Evolutionary conservation across 1,140 invertebrate genomes (phyloP).

Genomic region (Caenorhabditis brenneri): DNA sequence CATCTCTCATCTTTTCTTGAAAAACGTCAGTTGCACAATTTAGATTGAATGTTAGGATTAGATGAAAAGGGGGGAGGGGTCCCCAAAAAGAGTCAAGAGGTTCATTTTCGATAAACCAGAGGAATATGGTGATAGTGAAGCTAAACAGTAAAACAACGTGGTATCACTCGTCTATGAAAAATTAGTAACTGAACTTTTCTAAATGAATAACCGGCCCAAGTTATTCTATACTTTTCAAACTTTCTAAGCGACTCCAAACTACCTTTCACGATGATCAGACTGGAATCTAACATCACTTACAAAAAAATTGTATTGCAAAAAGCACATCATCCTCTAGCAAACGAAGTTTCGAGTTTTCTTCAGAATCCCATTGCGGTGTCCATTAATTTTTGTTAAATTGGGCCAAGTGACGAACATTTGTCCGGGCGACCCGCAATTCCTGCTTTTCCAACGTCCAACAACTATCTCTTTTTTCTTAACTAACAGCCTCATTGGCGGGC

Average conservation of each 20-base stretch:
- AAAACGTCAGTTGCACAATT: constrained; percentile 42
- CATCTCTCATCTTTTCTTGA: constrained; percentile 41
- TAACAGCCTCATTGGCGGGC: constrained; percentile 25
- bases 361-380: neutral
- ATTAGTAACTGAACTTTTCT: no score
- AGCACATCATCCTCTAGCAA: no score
- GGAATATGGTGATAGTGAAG: no score
- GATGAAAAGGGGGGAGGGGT: neutral
- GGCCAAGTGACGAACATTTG: neutral
- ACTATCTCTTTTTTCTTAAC: neutral
- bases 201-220: no score
- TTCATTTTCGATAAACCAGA: neutral
- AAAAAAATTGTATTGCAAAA: no score
- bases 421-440: neutral
- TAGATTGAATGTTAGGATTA: constrained; percentile 43
- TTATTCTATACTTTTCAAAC: no score
- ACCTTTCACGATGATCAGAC: no score
- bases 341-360: no score
- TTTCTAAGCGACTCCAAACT: no score
- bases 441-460: neutral
- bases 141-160: no score
- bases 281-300: no score
- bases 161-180: no score
- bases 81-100: constrained; percentile 15
- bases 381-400: neutral